Evolutionary conservation across 2,888 invertebrate genomes (phyloP).

Genomic region (Watsonalla binaria): DNA sequence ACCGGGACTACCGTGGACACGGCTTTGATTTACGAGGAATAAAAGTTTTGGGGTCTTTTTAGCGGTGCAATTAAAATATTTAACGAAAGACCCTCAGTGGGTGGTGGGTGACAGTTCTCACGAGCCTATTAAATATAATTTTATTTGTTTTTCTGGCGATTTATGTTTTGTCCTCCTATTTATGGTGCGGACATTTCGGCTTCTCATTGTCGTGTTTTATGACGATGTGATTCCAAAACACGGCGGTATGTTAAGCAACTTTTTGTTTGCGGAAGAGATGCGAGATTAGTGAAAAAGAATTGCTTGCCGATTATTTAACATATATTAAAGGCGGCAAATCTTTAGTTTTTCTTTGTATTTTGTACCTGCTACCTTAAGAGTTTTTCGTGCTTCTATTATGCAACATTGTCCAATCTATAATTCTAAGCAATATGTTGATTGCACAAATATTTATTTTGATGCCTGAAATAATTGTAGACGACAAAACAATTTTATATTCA

Average conservation of each 20-base stretch:
- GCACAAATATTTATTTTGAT: background rate
- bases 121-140: conserved; percentile 76
- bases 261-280: conserved; percentile 7
- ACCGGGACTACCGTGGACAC: conserved; percentile 63
- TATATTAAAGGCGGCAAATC: no score
- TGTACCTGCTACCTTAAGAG: no score
- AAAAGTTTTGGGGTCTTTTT: conserved; percentile 64
- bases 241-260: conserved; percentile 19
- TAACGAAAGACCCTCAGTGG: conserved; percentile 70
- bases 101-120: conserved; percentile 77
- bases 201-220: conserved; percentile 39
- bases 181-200: conserved; percentile 39
- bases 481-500: background rate
- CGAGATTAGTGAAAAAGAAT: background rate
- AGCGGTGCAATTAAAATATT: conserved; percentile 76
- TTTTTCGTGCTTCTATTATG: no score
- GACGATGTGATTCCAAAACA: conserved; percentile 31
- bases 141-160: conserved; percentile 63
- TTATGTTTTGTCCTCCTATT: conserved; percentile 46
- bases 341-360: no score
- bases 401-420: no score
- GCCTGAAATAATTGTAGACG: background rate
- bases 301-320: no score
- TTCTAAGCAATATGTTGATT: background rate
- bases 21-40: conserved; percentile 71